A percentile compares a stretch with the other conserved stretches of the same genome.
Conservation (phyloP, 1,140 invertebrate species). For the Drusus annulatus region DNA sequence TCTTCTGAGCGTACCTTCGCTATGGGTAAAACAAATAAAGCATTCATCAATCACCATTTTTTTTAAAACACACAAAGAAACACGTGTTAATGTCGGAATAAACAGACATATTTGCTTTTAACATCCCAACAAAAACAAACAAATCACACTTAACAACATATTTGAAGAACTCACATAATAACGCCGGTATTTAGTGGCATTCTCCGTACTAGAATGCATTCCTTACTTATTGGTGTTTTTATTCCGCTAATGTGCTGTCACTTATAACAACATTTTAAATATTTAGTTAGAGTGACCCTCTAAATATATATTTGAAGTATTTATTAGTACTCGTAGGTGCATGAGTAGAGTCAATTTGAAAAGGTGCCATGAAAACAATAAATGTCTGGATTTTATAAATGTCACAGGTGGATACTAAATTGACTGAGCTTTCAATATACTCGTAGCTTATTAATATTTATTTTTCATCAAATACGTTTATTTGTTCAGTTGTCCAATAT, state of each 20-base stretch:
- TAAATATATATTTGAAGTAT: too few species aligned
- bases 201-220: neutral
- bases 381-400: too few species aligned
- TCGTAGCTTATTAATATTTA: too few species aligned
- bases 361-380: too few species aligned
- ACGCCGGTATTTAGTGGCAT: too few species aligned
- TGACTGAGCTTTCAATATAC: too few species aligned
- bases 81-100: neutral
- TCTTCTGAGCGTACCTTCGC: neutral
- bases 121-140: constrained; percentile 11
- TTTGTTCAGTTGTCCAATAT: too few species aligned
- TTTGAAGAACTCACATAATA: too few species aligned
- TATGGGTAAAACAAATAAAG: constrained; percentile 1
- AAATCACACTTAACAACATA: neutral
- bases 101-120: constrained; percentile 5
- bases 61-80: neutral
- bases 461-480: too few species aligned
- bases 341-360: too few species aligned
- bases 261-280: constrained; percentile 4
- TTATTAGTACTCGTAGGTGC: too few species aligned
- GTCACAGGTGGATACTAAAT: too few species aligned
- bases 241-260: constrained; percentile 1
- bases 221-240: constrained; percentile 1
- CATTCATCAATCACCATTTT: neutral
- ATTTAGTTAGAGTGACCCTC: neutral